Percentiles rank a stretch among this genome's conserved stretches.
Conservation (phyloP, 2,888 invertebrate species). For the Platerodrilus igneus region DNA sequence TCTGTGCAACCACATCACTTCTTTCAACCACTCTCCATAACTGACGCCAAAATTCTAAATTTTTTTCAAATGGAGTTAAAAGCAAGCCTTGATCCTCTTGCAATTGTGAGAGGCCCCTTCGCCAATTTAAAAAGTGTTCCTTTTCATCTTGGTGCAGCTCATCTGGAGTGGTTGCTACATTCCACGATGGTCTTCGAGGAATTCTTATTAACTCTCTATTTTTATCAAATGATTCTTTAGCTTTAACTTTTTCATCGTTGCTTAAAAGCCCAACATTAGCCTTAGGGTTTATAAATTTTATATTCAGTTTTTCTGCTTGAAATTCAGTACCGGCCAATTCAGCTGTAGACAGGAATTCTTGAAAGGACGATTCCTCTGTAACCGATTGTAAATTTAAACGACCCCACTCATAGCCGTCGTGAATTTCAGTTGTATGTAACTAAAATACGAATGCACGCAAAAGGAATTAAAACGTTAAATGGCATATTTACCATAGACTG, state of each 20-base stretch:
- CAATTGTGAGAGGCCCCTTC: conserved; percentile 71
- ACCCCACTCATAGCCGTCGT: conserved; percentile 90
- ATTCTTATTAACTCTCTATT: conserved; percentile 66
- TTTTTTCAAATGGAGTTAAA: conserved; percentile 95
- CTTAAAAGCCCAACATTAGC: conserved; percentile 58
- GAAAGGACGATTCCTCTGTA: conserved; percentile 92
- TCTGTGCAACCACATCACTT: conserved; percentile 88
- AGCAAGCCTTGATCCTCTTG: conserved; percentile 76
- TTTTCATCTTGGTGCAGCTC: conserved; percentile 77
- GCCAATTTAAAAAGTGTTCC: conserved; percentile 86
- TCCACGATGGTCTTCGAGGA: conserved; percentile 86
- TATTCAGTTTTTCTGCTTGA: conserved; percentile 82
- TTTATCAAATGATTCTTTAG: conserved; percentile 54
- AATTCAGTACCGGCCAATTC: conserved; percentile 93
- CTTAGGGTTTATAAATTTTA: conserved; percentile 66
- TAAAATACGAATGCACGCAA: conserved; percentile 36
- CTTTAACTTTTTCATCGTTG: conserved; percentile 53
- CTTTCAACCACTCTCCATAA: conserved; percentile 98
- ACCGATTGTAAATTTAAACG: conserved; percentile 86
- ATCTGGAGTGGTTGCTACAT: conserved; percentile 66
- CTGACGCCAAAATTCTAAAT: conserved; percentile 97
- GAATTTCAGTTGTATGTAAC: conserved; percentile 82
- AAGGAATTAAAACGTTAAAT: background rate
- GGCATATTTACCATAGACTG: conserved; percentile 63
- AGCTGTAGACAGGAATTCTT: conserved; percentile 93